Conservation (phyloP, 2,797 vertebrate genomes). For the Alectoris magna region DNA sequence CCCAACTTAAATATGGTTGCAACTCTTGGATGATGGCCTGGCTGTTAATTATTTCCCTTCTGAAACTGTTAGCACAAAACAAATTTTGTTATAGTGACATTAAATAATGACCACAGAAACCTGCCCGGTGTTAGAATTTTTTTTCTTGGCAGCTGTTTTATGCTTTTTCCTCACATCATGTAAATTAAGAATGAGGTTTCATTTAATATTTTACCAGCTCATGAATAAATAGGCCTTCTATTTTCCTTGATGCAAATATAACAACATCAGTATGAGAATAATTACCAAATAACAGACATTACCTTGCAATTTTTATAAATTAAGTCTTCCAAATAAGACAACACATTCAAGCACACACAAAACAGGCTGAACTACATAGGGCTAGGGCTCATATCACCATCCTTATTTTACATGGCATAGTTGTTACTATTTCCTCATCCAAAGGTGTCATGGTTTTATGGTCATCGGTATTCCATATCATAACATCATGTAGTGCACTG, state of each 20-base stretch:
- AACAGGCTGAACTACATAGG: not conserved
- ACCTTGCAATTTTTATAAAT: slow-evolving; percentile 17
- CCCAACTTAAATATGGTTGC: slow-evolving; percentile 25
- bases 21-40: slow-evolving; percentile 32
- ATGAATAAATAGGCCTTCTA: slow-evolving; percentile 21
- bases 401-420: not conserved
- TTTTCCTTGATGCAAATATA: slow-evolving; percentile 41
- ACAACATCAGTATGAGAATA: slow-evolving; percentile 19
- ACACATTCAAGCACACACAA: not conserved
- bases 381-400: not conserved
- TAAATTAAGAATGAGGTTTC: slow-evolving; percentile 37
- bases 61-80: slow-evolving; percentile 63
- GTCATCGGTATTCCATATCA: no score
- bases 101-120: slow-evolving; percentile 48
- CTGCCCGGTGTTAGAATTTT: slow-evolving; percentile 6
- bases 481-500: no score
- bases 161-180: not conserved
- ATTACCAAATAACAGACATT: slow-evolving; percentile 31
- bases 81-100: slow-evolving; percentile 53
- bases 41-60: slow-evolving; percentile 55
- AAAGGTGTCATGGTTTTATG: not conserved
- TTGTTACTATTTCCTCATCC: not conserved
- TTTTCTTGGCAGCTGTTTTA: slow-evolving; percentile 12
- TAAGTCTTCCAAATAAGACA: slow-evolving; percentile 12
- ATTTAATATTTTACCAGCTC: slow-evolving; percentile 41